These are phyloP conservation scores for Xanthia togata DNA, from an alignment of 2,888 invertebrate genomes.

Conservation along the genomic window DNA sequence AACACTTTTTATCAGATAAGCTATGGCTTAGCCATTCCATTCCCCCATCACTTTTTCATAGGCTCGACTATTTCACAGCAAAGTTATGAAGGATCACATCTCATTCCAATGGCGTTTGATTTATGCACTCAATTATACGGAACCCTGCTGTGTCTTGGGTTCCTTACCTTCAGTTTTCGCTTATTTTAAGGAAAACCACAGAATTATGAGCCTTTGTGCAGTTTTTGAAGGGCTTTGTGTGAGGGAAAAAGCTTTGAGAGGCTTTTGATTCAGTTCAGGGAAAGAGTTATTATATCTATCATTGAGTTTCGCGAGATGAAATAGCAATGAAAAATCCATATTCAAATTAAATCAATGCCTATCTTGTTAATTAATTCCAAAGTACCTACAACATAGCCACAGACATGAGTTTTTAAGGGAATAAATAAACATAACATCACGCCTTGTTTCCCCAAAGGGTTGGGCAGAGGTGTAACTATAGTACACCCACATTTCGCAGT, in stretches of 20 bases:
- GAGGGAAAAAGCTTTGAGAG: slow-evolving; percentile 16
- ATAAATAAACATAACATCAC: background rate
- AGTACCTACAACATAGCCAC: background rate
- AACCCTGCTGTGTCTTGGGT: slow-evolving; percentile 75
- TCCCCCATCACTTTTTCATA: slow-evolving; percentile 65
- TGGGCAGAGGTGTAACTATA: too few relatives aligned
- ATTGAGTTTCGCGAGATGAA: background rate
- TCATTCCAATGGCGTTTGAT: slow-evolving; percentile 84
- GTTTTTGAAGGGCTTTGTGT: slow-evolving; percentile 48
- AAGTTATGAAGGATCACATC: slow-evolving; percentile 79
- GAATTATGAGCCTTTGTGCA: slow-evolving; percentile 52
- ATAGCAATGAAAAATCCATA: background rate
- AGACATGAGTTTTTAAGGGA: background rate
- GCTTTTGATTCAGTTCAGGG: background rate
- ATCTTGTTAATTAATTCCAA: background rate
- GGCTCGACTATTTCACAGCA: slow-evolving; percentile 66
- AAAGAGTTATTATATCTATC: background rate
- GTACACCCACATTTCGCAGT: too few relatives aligned
- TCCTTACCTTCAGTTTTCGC: slow-evolving; percentile 61
- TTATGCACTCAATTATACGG: slow-evolving; percentile 85
- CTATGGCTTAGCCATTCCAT: slow-evolving; percentile 51
- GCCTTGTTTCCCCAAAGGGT: too few relatives aligned
- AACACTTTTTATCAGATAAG: slow-evolving; percentile 64
- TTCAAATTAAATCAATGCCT: background rate
- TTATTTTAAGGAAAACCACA: slow-evolving; percentile 66